phyloP scores from a whole-genome alignment of 1,140 invertebrate species.

The Aphelenchoides avenae region DNA sequence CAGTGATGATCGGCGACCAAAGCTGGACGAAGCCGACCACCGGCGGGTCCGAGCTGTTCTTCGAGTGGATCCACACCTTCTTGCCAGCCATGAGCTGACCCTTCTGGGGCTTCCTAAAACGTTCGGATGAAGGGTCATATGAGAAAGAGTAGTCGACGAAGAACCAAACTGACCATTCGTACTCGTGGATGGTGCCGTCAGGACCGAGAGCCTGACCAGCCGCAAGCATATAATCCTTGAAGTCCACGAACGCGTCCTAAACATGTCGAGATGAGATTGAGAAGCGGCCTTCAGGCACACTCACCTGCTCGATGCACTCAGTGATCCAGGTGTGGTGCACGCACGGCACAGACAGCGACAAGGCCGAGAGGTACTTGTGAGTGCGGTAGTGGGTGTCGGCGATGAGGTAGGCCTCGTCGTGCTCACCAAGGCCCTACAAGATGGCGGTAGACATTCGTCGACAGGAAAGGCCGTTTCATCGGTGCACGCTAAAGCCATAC shows the following conservation, averaged over 20 bases:
- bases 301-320: slow-evolving; percentile 41
- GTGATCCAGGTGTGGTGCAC: slow-evolving; percentile 47
- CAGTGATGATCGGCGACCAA: slow-evolving; percentile 42
- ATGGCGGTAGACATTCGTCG: too few relatives aligned
- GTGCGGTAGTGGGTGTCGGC: slow-evolving; percentile 57
- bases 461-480: too few relatives aligned
- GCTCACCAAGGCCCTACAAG: slow-evolving; percentile 12
- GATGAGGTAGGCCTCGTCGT: slow-evolving; percentile 36
- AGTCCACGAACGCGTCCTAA: slow-evolving; percentile 39
- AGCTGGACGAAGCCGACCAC: slow-evolving; percentile 45
- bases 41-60: slow-evolving; percentile 4
- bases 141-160: neutral
- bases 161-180: slow-evolving; percentile 11
- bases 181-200: slow-evolving; percentile 4
- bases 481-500: slow-evolving; percentile 34
- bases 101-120: slow-evolving; percentile 37
- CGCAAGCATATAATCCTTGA: slow-evolving; percentile 39
- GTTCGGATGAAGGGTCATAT: neutral
- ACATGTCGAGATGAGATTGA: slow-evolving; percentile 7
- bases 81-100: slow-evolving; percentile 32
- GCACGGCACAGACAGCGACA: slow-evolving; percentile 51
- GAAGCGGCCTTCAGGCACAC: too few relatives aligned
- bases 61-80: slow-evolving; percentile 28
- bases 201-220: slow-evolving; percentile 41
- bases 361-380: slow-evolving; percentile 53